Conservation (phyloP, 1,140 invertebrate genomes). For the Fopius arisanus region DNA sequence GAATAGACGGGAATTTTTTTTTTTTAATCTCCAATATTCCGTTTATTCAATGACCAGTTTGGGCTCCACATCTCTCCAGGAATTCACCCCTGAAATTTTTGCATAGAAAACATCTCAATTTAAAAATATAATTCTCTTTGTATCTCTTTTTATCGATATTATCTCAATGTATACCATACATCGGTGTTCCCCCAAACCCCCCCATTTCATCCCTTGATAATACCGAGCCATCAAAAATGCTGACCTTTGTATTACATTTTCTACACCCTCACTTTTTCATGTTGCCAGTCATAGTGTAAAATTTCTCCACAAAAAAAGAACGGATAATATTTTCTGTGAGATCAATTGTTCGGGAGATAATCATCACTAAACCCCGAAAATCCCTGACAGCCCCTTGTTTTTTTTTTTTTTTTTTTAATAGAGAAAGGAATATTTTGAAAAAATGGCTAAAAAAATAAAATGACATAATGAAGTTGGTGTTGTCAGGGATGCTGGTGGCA, state of each 20-base stretch:
- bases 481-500: slow-evolving; percentile 60
- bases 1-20: too few species aligned
- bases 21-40: not conserved
- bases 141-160: not conserved
- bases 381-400: too few species aligned
- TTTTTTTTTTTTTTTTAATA: too few species aligned
- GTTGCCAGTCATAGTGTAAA: too few species aligned
- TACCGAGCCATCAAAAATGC: too few species aligned
- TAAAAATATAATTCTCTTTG: not conserved
- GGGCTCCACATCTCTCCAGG: not conserved
- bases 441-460: slow-evolving; percentile 48
- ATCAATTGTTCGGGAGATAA: too few species aligned
- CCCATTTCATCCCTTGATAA: not conserved
- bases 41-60: not conserved
- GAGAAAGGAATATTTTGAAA: not conserved
- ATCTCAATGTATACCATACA: not conserved
- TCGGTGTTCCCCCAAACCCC: not conserved
- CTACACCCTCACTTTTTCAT: too few species aligned
- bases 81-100: not conserved
- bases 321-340: too few species aligned
- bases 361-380: too few species aligned
- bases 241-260: too few species aligned
- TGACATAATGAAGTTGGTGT: slow-evolving; percentile 61
- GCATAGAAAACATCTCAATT: slow-evolving; percentile 7
- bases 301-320: too few species aligned